Evolutionary conservation across 2,888 invertebrate genomes (phyloP).

Genomic region (Leptinotarsa haldemani): DNA sequence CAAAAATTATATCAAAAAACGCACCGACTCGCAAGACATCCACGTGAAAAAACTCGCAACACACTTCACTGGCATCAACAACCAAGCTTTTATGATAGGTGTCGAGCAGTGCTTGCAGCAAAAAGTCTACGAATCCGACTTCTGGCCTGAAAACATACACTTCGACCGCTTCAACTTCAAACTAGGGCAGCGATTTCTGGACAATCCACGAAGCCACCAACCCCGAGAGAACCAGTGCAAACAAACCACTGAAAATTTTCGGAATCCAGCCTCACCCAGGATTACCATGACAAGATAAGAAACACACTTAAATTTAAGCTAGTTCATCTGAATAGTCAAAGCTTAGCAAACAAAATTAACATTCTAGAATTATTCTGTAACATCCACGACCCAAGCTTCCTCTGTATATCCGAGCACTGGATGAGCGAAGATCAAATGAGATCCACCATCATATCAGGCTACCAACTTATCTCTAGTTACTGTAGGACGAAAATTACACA

Average conservation of each 20-base stretch:
- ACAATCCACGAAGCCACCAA: no score
- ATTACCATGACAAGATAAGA: neutral
- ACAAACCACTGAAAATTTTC: no score
- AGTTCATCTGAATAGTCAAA: conserved; percentile 7
- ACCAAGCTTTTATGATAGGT: no score
- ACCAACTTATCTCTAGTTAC: conserved; percentile 8
- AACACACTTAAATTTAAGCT: conserved; percentile 1
- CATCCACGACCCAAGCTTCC: neutral
- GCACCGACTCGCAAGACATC: neutral
- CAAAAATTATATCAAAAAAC: conserved; percentile 1
- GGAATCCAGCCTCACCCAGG: no score
- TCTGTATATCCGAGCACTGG: conserved; percentile 21
- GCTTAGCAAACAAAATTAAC: conserved; percentile 19
- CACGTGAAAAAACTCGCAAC: no score
- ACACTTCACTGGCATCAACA: no score
- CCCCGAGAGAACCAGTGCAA: neutral
- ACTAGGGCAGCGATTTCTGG: no score
- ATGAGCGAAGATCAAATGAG: conserved; percentile 16
- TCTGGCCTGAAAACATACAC: neutral
- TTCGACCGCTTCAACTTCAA: no score
- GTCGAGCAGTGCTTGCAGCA: neutral
- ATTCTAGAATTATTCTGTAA: conserved; percentile 17
- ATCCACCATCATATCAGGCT: conserved; percentile 11
- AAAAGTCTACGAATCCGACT: neutral
- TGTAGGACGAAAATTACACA: conserved; percentile 6